A percentile compares a stretch with the other conserved stretches of the same genome.
Conservation (phyloP, 2,113 vertebrate species). For the Elanus axillaris region DNA sequence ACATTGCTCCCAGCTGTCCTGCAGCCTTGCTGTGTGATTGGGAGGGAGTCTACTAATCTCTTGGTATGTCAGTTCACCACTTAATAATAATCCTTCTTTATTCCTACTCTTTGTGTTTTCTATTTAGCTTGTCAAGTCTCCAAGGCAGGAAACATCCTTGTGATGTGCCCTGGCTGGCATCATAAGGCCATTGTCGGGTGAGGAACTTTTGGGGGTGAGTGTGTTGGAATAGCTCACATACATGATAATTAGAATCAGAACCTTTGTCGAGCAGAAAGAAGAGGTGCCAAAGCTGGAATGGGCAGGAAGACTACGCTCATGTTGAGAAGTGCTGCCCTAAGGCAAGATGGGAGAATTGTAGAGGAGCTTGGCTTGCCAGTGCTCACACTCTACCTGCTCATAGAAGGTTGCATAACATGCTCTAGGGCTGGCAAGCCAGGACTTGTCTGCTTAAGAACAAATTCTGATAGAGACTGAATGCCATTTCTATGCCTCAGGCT, state of each 20-base stretch:
- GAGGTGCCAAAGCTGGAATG: neutral
- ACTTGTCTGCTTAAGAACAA: constrained; percentile 19
- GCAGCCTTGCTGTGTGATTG: neutral
- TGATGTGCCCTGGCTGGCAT: neutral
- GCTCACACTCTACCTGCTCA: neutral
- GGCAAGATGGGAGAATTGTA: neutral
- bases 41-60: neutral
- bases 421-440: constrained; percentile 36
- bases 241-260: neutral
- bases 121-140: neutral
- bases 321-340: neutral
- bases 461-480: neutral
- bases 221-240: neutral
- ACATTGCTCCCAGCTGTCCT: neutral
- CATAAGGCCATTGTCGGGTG: neutral
- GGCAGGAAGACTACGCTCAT: neutral
- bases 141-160: neutral
- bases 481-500: constrained; percentile 2
- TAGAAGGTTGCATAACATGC: neutral
- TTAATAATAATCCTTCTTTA: neutral
- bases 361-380: neutral
- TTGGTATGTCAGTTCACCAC: neutral
- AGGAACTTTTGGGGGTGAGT: neutral
- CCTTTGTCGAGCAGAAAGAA: neutral
- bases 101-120: neutral